Evolutionary conservation across 2,888 invertebrate genomes (phyloP).

Genomic region (Archips xylosteana): DNA sequence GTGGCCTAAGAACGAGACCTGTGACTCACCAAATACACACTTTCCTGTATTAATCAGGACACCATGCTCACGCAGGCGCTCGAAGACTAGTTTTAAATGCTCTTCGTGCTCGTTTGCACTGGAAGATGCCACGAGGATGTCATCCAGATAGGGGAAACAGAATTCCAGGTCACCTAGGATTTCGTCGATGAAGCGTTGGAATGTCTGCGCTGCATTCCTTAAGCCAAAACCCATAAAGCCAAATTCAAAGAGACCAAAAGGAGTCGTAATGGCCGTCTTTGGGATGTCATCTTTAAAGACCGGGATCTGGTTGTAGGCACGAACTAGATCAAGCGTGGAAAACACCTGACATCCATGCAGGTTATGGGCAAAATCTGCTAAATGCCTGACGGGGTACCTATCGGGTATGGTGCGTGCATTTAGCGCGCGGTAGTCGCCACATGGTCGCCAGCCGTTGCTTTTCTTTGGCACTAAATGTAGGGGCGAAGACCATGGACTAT

Average conservation of each 20-base stretch:
- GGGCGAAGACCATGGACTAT: too few relatives aligned
- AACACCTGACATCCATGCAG: not conserved
- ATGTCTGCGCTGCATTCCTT: constrained; percentile 8
- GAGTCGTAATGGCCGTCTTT: constrained; percentile 1
- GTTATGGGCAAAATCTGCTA: not conserved
- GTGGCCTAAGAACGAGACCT: constrained; percentile 21
- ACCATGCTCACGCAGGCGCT: constrained; percentile 8
- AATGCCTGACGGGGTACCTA: constrained; percentile 1
- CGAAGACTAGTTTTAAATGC: not conserved
- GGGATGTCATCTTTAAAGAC: not conserved
- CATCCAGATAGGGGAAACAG: constrained; percentile 24
- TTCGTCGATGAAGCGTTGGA: constrained; percentile 22
- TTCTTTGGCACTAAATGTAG: too few relatives aligned
- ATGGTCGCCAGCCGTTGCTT: too few relatives aligned
- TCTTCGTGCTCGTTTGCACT: not conserved
- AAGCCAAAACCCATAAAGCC: constrained; percentile 12
- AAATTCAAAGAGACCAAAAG: constrained; percentile 1
- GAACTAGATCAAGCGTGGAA: not conserved
- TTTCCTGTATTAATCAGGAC: constrained; percentile 17
- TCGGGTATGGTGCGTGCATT: too few relatives aligned
- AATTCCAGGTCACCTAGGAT: constrained; percentile 26
- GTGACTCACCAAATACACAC: constrained; percentile 17
- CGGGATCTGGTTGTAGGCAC: constrained; percentile 4
- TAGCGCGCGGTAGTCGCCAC: too few relatives aligned
- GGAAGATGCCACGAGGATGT: constrained; percentile 10